Conservation (phyloP, 2,113 vertebrate species). For the Mustelus asterias region DNA sequence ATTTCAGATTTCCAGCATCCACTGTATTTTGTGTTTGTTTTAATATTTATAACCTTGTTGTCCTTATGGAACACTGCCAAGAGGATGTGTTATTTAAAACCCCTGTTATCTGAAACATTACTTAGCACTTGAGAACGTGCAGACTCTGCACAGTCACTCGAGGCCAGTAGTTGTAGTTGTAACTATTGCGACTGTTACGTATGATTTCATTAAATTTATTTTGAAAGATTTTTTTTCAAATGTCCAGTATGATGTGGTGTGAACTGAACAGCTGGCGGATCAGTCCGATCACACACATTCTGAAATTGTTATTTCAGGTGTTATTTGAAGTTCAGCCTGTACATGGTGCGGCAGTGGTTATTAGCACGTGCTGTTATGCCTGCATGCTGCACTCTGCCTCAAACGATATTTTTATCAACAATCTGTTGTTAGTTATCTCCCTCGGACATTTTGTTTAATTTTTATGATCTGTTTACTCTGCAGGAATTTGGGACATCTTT, state of each 20-base stretch:
- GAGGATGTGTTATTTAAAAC: neutral
- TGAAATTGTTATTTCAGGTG: neutral
- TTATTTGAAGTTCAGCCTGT: neutral
- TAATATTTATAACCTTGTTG: neutral
- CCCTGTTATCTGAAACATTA: neutral
- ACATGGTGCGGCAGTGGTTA: too few species aligned
- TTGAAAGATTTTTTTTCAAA: neutral
- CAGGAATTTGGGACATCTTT: constrained; percentile 45
- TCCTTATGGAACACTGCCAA: neutral
- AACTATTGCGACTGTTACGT: neutral
- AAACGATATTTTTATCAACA: neutral
- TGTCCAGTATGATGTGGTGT: neutral
- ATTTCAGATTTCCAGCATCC: neutral
- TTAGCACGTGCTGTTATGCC: neutral
- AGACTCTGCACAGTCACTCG: too few species aligned
- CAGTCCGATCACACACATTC: neutral
- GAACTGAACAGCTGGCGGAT: neutral
- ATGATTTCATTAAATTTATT: constrained; percentile 26
- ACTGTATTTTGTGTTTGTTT: neutral
- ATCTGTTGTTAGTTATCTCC: neutral
- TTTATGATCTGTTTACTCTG: constrained; percentile 39
- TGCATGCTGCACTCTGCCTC: neutral
- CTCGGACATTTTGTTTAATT: neutral
- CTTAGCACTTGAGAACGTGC: neutral
- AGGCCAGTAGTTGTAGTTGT: neutral